Percentiles rank a stretch among this genome's conserved stretches.
Evolutionary conservation across 2,888 invertebrate species (phyloP).

Genomic region (Eilema depressum): DNA sequence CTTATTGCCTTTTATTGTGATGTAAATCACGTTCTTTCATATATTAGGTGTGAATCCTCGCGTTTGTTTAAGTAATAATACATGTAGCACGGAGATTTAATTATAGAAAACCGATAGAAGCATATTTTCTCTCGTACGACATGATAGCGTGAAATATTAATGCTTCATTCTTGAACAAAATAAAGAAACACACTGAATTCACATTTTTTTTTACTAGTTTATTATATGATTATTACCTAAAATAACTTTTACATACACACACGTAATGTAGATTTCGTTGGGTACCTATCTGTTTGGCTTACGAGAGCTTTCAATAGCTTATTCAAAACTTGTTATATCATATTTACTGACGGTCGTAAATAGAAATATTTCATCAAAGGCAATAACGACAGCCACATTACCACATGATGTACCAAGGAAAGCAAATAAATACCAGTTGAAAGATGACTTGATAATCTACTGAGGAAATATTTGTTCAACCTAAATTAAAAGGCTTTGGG

Average conservation of each 20-base stretch:
- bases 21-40: not conserved
- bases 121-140: not conserved
- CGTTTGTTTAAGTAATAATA: not conserved
- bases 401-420: not conserved
- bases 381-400: not conserved
- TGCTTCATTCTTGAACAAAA: too few relatives aligned
- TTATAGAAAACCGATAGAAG: not conserved
- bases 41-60: not conserved
- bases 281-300: too few relatives aligned
- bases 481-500: not conserved
- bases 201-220: too few relatives aligned
- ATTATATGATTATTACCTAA: too few relatives aligned
- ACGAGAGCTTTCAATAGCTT: not conserved
- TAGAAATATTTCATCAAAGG: slow-evolving; percentile 1
- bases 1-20: slow-evolving; percentile 13
- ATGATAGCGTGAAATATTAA: not conserved
- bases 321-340: not conserved
- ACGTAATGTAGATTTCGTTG: not conserved
- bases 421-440: not conserved
- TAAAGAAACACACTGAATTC: too few relatives aligned
- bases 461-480: not conserved
- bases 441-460: not conserved
- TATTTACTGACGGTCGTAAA: not conserved
- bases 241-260: too few relatives aligned
- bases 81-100: not conserved